Percentiles rank a stretch among this genome's conserved stretches.
Conservation (phyloP, 2,113 vertebrate genomes). For the Coracopsis vasa region DNA sequence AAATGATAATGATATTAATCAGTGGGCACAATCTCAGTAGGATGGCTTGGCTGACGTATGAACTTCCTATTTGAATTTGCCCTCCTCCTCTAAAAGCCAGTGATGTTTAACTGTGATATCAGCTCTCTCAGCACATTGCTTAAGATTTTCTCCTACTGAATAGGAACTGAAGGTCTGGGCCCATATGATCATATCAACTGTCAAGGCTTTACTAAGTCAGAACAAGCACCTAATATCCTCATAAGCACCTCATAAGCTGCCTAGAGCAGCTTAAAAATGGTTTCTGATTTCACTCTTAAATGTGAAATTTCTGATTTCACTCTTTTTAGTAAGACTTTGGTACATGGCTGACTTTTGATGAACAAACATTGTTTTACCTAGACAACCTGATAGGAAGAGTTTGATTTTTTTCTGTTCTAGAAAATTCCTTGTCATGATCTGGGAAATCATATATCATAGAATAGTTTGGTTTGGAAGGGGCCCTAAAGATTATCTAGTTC, state of each 20-base stretch:
- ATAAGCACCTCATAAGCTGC: too few species aligned
- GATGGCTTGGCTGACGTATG: background rate
- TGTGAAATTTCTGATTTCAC: background rate
- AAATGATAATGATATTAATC: background rate
- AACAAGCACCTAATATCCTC: background rate
- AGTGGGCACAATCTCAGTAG: background rate
- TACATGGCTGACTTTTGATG: background rate
- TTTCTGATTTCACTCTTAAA: background rate
- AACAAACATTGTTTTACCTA: background rate
- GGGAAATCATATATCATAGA: background rate
- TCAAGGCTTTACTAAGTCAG: background rate
- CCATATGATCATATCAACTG: accelerated
- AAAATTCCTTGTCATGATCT: background rate
- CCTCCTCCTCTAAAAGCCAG: background rate
- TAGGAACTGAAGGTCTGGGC: background rate
- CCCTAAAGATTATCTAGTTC: background rate
- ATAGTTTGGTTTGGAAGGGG: background rate
- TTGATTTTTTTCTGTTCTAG: background rate
- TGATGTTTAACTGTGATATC: background rate
- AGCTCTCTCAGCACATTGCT: background rate
- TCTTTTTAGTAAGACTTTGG: background rate
- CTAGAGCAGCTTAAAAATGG: background rate
- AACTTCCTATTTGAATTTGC: background rate
- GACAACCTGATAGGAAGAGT: background rate
- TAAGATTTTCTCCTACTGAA: background rate